Evolutionary conservation across 2,888 invertebrate species (phyloP).

Genomic region (Sesia bembeciformis): DNA sequence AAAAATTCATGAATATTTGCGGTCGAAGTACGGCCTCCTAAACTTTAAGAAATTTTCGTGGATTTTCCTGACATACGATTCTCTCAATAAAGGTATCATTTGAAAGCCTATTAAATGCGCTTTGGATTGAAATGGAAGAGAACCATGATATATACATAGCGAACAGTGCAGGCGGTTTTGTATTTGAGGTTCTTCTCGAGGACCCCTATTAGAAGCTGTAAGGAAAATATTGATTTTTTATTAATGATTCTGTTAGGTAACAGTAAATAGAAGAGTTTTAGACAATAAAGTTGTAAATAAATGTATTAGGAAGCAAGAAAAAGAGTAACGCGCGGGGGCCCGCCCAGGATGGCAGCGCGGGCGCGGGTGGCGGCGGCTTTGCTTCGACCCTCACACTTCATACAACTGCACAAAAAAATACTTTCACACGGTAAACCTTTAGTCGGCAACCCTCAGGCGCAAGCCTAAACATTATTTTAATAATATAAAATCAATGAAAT

Average conservation of each 20-base stretch:
- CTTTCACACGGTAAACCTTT: constrained; percentile 32
- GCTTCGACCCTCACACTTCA: constrained; percentile 39
- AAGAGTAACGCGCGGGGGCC: constrained; percentile 22
- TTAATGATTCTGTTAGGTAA: constrained; percentile 17
- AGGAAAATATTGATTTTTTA: constrained; percentile 27
- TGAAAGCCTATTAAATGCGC: constrained; percentile 21
- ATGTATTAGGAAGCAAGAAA: constrained; percentile 1
- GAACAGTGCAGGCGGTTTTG: constrained; percentile 2
- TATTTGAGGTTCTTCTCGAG: constrained; percentile 15
- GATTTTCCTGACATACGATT: not conserved
- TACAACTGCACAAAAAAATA: constrained; percentile 36
- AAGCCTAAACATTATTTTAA: constrained; percentile 31
- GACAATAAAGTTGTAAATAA: constrained; percentile 17
- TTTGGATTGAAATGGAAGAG: constrained; percentile 17
- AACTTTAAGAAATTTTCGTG: constrained; percentile 20
- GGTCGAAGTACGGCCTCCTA: constrained; percentile 16
- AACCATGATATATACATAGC: constrained; percentile 11
- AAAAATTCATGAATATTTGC: constrained; percentile 49
- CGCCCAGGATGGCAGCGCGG: constrained; percentile 39
- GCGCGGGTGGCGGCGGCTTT: constrained; percentile 34
- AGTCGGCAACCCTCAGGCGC: constrained; percentile 45
- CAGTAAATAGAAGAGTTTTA: constrained; percentile 13
- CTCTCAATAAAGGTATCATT: constrained; percentile 2
- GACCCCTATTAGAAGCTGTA: constrained; percentile 7
- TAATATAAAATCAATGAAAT: constrained; percentile 24